Percentiles rank a stretch among this genome's conserved stretches.
These are phyloP conservation scores for Melanocharis versteri DNA, from an alignment of 2,113 vertebrate species.

Conservation along the genomic window DNA sequence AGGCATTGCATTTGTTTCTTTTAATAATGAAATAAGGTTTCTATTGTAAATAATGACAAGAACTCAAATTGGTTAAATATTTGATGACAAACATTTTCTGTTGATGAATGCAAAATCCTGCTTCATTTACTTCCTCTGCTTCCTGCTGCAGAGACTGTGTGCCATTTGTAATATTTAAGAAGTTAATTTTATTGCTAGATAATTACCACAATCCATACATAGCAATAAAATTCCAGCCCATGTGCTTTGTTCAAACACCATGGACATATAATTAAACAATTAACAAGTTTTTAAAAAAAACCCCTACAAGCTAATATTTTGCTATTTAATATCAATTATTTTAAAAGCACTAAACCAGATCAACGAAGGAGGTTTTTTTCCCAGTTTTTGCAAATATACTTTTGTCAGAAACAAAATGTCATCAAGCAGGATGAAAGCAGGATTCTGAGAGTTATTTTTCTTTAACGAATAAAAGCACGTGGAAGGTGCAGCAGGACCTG, in stretches of 20 bases:
- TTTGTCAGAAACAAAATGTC: not conserved
- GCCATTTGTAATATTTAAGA: not conserved
- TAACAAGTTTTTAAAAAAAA: not conserved
- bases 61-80: not conserved
- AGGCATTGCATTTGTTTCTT: not conserved
- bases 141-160: not conserved
- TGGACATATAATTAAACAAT: not conserved
- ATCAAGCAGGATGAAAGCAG: not conserved
- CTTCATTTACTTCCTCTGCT: not conserved
- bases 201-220: not conserved
- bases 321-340: not conserved
- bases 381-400: not conserved
- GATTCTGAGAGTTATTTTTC: not conserved
- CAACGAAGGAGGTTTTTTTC: not conserved
- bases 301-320: not conserved
- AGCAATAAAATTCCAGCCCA: not conserved
- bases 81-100: not conserved
- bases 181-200: not conserved
- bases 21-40: not conserved
- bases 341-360: not conserved
- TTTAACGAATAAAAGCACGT: not conserved
- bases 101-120: constrained; percentile 13
- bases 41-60: not conserved
- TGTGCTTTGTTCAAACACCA: not conserved
- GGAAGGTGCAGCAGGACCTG: not conserved